Evolutionary conservation across 1,140 invertebrate genomes (phyloP).

Genomic region (Sarcophaga peregrina): DNA sequence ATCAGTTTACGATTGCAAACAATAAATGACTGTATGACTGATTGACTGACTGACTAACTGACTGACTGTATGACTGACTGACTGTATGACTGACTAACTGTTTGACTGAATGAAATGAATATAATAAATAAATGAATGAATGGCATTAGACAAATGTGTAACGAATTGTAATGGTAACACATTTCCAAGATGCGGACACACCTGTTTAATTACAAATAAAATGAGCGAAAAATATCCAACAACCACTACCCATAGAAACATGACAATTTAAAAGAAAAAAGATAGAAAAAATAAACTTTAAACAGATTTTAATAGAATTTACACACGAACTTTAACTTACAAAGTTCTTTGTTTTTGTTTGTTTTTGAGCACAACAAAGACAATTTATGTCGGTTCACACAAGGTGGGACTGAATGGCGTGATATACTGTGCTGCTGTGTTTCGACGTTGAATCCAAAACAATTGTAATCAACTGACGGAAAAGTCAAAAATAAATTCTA

Average conservation of each 20-base stretch:
- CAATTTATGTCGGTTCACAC: not conserved
- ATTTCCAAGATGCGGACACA: not conserved
- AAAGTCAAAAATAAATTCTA: not conserved
- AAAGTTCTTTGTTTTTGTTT: not conserved
- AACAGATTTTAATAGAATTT: not conserved
- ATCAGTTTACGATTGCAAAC: not conserved
- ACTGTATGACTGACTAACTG: not conserved
- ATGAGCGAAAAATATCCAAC: not conserved
- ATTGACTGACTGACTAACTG: not conserved
- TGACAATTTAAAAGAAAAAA: not conserved
- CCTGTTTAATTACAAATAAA: conserved; percentile 1
- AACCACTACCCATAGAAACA: not conserved
- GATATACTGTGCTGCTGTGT: too few species aligned
- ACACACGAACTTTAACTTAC: not conserved
- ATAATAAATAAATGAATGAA: too few species aligned
- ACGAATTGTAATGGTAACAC: conserved; percentile 5
- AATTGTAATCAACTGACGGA: not conserved
- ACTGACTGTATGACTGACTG: not conserved
- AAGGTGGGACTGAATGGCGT: not conserved
- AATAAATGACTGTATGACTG: not conserved
- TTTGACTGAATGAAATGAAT: not conserved
- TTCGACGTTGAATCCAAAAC: too few species aligned
- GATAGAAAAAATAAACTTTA: not conserved
- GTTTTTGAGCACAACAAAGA: not conserved
- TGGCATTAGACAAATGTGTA: not conserved